Percentiles rank a stretch among this genome's conserved stretches.
These are phyloP conservation scores for Cossypha caffra DNA, from an alignment of 2,797 vertebrate genomes.

Conservation along the genomic window DNA sequence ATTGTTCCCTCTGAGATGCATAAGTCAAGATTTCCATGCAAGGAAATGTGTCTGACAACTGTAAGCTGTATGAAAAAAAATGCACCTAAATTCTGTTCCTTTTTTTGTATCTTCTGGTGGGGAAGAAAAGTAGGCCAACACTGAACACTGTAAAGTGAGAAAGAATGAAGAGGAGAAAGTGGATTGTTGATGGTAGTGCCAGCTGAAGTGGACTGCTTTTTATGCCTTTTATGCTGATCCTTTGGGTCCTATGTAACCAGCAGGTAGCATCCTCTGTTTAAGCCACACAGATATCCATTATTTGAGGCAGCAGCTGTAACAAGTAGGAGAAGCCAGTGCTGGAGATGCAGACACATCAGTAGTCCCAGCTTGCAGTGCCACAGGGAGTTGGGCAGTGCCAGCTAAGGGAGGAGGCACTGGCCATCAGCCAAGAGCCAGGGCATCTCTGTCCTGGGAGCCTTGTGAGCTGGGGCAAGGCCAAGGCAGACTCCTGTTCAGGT, in stretches of 20 bases:
- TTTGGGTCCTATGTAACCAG: neutral
- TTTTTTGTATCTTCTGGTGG: neutral
- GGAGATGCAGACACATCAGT: neutral
- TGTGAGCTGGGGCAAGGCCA: neutral
- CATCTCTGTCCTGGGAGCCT: neutral
- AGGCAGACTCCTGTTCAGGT: neutral
- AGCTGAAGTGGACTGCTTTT: neutral
- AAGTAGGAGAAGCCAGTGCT: neutral
- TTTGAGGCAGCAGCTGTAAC: neutral
- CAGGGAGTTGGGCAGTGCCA: accelerated
- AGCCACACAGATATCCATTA: neutral
- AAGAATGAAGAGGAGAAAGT: neutral
- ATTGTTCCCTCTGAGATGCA: neutral
- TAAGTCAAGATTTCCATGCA: neutral
- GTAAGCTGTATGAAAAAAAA: neutral
- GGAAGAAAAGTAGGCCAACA: neutral
- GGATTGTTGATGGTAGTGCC: neutral
- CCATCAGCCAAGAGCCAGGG: neutral
- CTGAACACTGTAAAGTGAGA: accelerated
- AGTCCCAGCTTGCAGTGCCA: accelerated
- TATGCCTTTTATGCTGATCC: neutral
- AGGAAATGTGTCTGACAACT: neutral
- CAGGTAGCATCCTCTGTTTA: neutral
- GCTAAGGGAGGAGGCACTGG: accelerated
- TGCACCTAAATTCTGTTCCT: neutral